Conservation (phyloP, 2,888 invertebrate genomes). For the Polyommatus icarus region DNA sequence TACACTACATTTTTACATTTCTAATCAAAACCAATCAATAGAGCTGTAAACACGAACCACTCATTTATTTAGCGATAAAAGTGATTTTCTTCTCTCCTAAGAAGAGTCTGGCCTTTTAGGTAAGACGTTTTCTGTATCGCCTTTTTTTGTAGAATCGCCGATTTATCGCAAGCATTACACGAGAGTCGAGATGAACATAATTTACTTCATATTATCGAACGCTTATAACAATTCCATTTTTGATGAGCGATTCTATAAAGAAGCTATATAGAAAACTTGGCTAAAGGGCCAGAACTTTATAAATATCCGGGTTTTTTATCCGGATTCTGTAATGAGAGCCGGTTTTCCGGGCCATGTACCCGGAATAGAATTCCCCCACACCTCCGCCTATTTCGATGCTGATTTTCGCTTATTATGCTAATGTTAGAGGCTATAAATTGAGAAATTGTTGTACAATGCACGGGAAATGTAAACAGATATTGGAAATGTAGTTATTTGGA, state of each 20-base stretch:
- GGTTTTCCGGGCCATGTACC: constrained; percentile 60
- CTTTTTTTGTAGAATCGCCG: no score
- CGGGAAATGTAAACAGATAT: background rate
- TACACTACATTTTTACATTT: no score
- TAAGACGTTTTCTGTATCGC: no score
- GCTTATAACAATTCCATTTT: no score
- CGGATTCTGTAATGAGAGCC: constrained; percentile 34
- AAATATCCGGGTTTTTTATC: background rate
- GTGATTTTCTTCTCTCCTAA: no score
- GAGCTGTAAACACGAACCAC: background rate
- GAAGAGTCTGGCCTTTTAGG: background rate
- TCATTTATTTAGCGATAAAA: background rate
- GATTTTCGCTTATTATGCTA: constrained; percentile 14
- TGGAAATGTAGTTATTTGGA: background rate
- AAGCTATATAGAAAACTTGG: no score
- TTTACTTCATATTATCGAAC: no score
- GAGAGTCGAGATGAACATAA: no score
- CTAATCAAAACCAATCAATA: background rate
- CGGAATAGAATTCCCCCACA: constrained; percentile 52
- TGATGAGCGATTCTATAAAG: no score
- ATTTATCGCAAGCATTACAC: no score
- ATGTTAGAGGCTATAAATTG: constrained; percentile 7
- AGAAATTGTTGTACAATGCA: background rate
- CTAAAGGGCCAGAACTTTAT: no score
- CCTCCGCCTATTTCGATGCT: constrained; percentile 6